Conservation (phyloP, 2,113 vertebrate species). For the Salvelinus namaycush region DNA sequence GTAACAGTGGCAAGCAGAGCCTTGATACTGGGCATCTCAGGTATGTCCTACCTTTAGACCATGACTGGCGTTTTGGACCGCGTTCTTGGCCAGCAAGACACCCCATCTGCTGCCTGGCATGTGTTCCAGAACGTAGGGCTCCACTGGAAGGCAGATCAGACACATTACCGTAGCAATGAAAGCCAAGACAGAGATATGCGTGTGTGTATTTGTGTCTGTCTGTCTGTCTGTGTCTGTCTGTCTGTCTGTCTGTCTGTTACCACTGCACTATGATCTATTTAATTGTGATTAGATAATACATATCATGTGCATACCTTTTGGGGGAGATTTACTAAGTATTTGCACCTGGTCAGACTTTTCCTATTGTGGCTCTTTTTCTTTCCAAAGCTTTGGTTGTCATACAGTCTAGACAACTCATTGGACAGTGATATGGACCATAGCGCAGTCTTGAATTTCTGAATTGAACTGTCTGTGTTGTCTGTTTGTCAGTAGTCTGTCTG, state of each 20-base stretch:
- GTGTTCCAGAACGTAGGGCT: background rate
- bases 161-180: background rate
- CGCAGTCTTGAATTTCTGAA: too few relatives aligned
- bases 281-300: too few relatives aligned
- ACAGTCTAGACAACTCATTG: too few relatives aligned
- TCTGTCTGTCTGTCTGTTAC: background rate
- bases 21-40: constrained; percentile 30
- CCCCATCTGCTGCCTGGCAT: constrained; percentile 18
- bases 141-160: constrained; percentile 35
- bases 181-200: background rate
- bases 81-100: constrained; percentile 11
- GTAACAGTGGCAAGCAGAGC: background rate
- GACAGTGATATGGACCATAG: too few relatives aligned
- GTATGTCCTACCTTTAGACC: constrained; percentile 35
- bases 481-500: background rate
- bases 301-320: too few relatives aligned
- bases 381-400: too few relatives aligned
- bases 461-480: background rate
- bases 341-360: too few relatives aligned
- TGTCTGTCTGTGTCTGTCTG: background rate
- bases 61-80: constrained; percentile 36
- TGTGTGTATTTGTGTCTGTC: background rate
- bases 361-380: too few relatives aligned
- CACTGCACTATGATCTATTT: too few relatives aligned
- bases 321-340: too few relatives aligned